Evolutionary conservation across 2,797 vertebrate genomes (phyloP), one percentile per base, ranked within the genome.

Genomic region (Uromys caudimaculatus): DNA sequence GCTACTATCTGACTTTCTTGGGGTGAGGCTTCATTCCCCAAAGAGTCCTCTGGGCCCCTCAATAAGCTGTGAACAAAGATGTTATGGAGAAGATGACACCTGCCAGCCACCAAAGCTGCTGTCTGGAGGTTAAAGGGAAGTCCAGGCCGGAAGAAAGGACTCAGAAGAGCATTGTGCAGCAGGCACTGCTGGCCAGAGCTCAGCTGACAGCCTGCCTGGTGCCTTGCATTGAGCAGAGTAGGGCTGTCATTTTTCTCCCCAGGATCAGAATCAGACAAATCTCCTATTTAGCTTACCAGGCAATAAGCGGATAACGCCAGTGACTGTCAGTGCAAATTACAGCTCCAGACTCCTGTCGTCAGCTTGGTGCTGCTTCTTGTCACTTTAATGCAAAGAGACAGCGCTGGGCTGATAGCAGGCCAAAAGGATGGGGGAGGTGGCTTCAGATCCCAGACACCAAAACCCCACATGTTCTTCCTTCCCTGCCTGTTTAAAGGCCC

Each of bases 341-440:
- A 97, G 90, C 93, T 35, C 32, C 35, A 67, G 81, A 75, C 75
- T 97, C 94, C 94, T 97, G 97, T 97, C 91, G 5, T 90, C 75
- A 54, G 77, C 96, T 95, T 56, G 85, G 88, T 78, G 97, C 97
- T 96, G 91, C 87, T 97, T 64, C 93, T 71, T 96, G 95, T 96
- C 95, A 97, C 96, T 38, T 14, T 71, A 97, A 95, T 90, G 97
- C 87, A 92, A 92, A 98, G 96, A 97, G 98, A 98, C 96, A 93
- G 95, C 95, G 44, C 17, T 19, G 86, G 96, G 89, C 96, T 96
- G 96, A 98, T 95, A 73, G 6, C 1, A 9, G 96, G 84, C 90
- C 76, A 44, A 90, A 90, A 84, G 82, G 89, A 64, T 21, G 44
- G 88, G 84, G 85, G 44, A 35, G 3, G 82, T 78, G 41, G 62